These are phyloP conservation scores for Microtus richardsoni DNA, from an alignment of 2,113 vertebrate species.

Conservation along the genomic window DNA sequence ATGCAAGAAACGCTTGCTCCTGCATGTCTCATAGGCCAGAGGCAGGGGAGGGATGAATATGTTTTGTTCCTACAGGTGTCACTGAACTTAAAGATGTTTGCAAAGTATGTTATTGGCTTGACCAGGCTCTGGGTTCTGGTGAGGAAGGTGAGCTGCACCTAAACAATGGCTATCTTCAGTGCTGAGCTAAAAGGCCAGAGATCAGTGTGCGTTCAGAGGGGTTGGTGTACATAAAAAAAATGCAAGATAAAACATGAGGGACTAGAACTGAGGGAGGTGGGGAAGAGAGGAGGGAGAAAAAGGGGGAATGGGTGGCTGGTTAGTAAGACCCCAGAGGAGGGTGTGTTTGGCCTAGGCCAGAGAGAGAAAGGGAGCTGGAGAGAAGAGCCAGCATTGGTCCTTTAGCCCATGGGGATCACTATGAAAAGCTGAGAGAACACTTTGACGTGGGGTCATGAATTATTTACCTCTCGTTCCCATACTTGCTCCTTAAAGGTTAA, in stretches of 20 bases:
- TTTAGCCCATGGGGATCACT: not conserved
- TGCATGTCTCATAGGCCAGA: fast-evolving
- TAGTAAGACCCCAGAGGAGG: fast-evolving
- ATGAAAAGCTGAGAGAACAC: not conserved
- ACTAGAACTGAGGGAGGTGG: not conserved
- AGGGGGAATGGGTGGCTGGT: fast-evolving
- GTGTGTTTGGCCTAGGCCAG: not conserved
- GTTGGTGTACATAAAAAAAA: not conserved
- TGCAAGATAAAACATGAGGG: not conserved
- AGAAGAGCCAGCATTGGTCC: not conserved
- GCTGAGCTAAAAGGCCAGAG: not conserved
- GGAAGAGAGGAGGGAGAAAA: not conserved
- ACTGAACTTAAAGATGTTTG: not conserved
- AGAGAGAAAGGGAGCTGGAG: not conserved
- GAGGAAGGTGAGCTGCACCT: not conserved
- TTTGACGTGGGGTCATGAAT: not conserved
- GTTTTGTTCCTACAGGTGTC: not conserved
- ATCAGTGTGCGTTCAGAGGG: not conserved
- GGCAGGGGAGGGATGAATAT: not conserved
- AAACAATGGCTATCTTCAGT: not conserved
- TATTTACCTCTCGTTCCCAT: not conserved
- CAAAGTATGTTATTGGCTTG: not conserved
- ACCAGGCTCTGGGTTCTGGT: not conserved
- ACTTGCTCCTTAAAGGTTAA: not conserved
- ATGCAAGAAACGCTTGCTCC: not conserved